phyloP scores from a whole-genome alignment of 2,888 invertebrate species.

The Volucella inanis region DNA sequence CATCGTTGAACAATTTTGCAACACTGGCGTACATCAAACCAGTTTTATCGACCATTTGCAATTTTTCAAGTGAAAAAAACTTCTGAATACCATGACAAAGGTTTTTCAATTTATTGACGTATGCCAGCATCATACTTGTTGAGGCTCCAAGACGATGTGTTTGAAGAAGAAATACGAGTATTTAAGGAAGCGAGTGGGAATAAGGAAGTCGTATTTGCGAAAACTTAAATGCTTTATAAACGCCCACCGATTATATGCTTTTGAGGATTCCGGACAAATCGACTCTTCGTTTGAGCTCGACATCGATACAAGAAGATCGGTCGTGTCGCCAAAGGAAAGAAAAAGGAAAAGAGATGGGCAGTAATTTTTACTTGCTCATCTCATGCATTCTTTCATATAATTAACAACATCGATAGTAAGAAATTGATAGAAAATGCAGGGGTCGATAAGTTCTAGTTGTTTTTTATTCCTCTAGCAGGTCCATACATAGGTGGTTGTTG shows the following conservation, averaged over 20 bases:
- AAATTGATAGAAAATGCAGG: constrained; percentile 3
- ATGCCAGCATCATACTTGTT: no score
- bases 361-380: constrained; percentile 53
- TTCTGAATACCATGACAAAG: no score
- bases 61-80: no score
- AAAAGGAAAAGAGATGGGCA: constrained; percentile 58
- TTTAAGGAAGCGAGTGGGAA: neutral
- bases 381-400: neutral
- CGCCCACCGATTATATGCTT: no score
- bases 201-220: neutral
- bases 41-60: no score
- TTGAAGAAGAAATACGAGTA: neutral
- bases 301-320: no score
- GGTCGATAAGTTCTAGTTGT: constrained; percentile 61
- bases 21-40: no score
- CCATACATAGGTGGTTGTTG: constrained; percentile 71
- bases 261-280: no score
- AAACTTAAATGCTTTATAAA: no score
- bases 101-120: no score
- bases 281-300: no score
- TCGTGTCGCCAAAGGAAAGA: neutral
- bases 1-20: no score
- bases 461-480: constrained; percentile 72
- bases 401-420: constrained; percentile 1
- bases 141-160: neutral